A percentile compares a stretch with the other conserved stretches of the same genome.
Evolutionary conservation across 2,113 vertebrate species (phyloP).

Genomic region (Siniperca chuatsi): DNA sequence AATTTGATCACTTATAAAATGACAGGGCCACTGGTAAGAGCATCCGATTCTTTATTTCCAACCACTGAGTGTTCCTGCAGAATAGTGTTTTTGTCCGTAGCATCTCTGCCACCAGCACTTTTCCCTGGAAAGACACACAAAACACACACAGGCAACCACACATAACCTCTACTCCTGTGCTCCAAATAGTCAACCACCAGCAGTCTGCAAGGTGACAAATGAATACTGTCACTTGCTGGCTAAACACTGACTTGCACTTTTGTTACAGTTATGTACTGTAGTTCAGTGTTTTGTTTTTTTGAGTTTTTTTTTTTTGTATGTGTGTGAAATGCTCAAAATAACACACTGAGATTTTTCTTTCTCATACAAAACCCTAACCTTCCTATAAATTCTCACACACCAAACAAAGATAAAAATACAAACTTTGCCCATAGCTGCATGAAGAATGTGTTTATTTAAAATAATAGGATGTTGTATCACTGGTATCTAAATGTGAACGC

Average conservation of each 20-base stretch:
- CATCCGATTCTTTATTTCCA: not conserved
- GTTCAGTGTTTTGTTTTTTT: conserved; percentile 27
- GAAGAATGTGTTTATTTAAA: conserved; percentile 22
- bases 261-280: conserved; percentile 70
- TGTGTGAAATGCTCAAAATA: conserved; percentile 30
- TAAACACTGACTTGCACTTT: conserved; percentile 77
- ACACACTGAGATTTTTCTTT: conserved; percentile 4
- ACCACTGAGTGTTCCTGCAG: conserved; percentile 20
- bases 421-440: not conserved
- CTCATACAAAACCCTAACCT: conserved; percentile 1
- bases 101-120: conserved; percentile 35
- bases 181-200: conserved; percentile 51
- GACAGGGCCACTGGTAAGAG: conserved; percentile 2
- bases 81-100: conserved; percentile 22
- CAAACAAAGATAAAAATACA: conserved; percentile 24
- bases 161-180: conserved; percentile 24
- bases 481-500: conserved; percentile 10
- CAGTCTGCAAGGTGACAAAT: conserved; percentile 74
- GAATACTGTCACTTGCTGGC: conserved; percentile 71
- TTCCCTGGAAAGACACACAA: conserved; percentile 24
- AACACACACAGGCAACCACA: conserved; percentile 19
- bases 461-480: not conserved
- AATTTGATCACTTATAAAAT: conserved; percentile 5
- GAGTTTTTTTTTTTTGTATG: not conserved
- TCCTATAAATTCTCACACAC: not conserved